Evolutionary conservation across 2,797 vertebrate genomes (phyloP), one percentile per base, ranked within the genome.

Genomic region (Danio jaintianensis): DNA sequence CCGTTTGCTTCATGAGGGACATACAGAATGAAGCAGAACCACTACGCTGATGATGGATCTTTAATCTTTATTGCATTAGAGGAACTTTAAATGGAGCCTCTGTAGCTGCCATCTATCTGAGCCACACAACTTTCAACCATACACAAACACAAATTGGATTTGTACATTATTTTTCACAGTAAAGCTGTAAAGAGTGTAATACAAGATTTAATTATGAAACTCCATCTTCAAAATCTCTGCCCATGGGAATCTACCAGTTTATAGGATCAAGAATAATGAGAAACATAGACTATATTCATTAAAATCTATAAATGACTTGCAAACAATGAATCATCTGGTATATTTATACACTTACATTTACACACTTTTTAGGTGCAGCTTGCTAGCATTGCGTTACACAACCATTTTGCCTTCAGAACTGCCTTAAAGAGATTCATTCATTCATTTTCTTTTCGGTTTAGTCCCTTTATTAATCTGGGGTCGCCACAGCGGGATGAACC

Each of bases 111-210:
- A n/a, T 67, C 50, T 53, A 36, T 68, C 59, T 71, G 7, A 43
- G 11, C 20, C 22, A 68, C 67, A 62, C 4, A 20, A 11, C 36
- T 38, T 42, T 58, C 38, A 15, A 72, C 67, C 48, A 73, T 50
- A 76, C 47, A 69, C 47, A 82, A 73, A 36, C 15, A 72, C 38
- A 67, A 76, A 76, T 55, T 70, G 53, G 47, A 82, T 84, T 83
- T 81, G 52, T 45, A 50, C 43, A 62, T 68, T 79, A 63, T 83
- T 78, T 47, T 50, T 47, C 45, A n/a, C 59, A 38, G 53, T 38
- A 29, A 40, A 58, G 11, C 77, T 61, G 61, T 40, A 52, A 67
- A 52, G 36, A 62, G 73, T 48, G 22, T 48, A 20, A 64, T 13
- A 52, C 66, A 56, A 13, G 64, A 29, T 58, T 76, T 6, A 55